Evolutionary conservation across 2,888 invertebrate genomes (phyloP).

Genomic region (Eilema sororculum): DNA sequence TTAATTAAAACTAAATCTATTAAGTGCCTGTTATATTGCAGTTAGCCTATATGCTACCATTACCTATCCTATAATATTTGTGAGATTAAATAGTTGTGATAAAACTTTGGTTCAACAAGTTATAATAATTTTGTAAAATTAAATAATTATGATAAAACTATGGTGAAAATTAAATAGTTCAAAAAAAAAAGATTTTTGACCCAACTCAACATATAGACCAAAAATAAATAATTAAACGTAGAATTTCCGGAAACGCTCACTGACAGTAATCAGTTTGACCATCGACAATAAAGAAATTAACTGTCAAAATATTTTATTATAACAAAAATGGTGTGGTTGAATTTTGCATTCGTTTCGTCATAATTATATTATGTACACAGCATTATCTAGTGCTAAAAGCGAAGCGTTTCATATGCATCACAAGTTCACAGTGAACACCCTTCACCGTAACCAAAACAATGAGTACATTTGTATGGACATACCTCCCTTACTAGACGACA

Average conservation of each 20-base stretch:
- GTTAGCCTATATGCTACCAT: neutral
- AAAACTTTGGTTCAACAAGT: no score
- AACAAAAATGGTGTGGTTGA: neutral
- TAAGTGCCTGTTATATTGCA: neutral
- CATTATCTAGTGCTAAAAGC: conserved; percentile 29
- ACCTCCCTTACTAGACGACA: conserved; percentile 74
- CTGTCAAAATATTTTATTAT: no score
- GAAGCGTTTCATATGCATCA: conserved; percentile 39
- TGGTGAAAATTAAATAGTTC: no score
- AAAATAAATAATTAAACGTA: neutral
- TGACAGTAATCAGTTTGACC: neutral
- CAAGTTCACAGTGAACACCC: conserved; percentile 50
- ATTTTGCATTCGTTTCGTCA: neutral
- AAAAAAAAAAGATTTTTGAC: neutral
- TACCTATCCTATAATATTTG: neutral
- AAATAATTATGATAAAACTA: no score
- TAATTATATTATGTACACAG: neutral
- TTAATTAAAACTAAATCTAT: neutral
- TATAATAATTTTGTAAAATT: no score
- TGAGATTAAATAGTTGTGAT: neutral
- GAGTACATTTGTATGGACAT: conserved; percentile 58
- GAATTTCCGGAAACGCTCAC: neutral
- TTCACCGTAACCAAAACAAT: conserved; percentile 55
- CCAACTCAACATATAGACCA: neutral
- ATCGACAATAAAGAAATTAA: neutral